Evolutionary conservation across 2,888 invertebrate genomes (phyloP), one percentile per base, ranked within the genome.

Genomic region (Morpho achilles): DNA sequence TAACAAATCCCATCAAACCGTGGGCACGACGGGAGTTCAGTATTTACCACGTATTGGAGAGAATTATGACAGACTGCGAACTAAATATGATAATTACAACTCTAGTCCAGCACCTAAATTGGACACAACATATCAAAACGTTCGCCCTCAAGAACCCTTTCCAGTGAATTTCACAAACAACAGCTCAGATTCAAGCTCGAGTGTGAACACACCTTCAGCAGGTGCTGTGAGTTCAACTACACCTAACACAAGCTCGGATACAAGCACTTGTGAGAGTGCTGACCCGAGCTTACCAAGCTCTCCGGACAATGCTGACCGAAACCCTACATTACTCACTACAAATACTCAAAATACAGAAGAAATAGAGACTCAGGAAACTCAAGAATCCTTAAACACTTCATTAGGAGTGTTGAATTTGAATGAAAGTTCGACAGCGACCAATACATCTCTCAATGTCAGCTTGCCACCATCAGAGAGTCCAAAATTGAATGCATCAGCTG

Each of bases 211-310:
- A 0, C 83, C 87, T 0, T 84, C 87, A 0, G 77, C 87, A 0
- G 91, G 91, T 0, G 91, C 91, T n/a, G 76, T 89, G 7, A 94
- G 94, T 64, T 94, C 94, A 0, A 93, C 93, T 0, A 94, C 94
- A 0, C 94, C 95, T 0, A 94, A 95, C 22, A 93, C 93, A 0
- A 94, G 94, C 55, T 94, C 94, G 0, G 92, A 94, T 62, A 93
- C 94, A 0, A 95, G 94, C 70, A 94, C 94, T 32, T 94, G 95
- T 22, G 89, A 87, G 47, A 94, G 94, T 72, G 94, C 94, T 7
- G 94, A 95, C 41, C 94, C 95, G 0, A 94, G 94, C 65, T 92
- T 95, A 57, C 96, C 96, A 0, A 93, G 94, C 50, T 93, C 93
- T 0, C 94, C 93, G 0, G 93, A 89, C 16, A 82, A 81, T 45